Evolutionary conservation across 2,113 vertebrate genomes (phyloP).

Genomic region (Athene noctua): DNA sequence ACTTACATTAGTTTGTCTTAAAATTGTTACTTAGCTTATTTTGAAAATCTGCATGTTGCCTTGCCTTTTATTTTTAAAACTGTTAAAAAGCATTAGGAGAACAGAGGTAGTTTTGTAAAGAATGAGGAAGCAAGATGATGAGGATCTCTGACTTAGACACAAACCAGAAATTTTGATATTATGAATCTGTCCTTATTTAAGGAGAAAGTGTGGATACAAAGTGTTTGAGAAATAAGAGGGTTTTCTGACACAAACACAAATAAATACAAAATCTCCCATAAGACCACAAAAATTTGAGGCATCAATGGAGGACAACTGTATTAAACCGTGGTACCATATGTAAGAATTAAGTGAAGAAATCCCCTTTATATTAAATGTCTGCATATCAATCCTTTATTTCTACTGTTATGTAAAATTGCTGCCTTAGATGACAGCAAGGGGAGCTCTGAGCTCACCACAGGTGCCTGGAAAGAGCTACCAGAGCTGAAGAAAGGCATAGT

Average conservation of each 20-base stretch:
- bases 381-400: neutral
- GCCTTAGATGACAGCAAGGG: neutral
- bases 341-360: neutral
- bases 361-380: neutral
- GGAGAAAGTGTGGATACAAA: neutral
- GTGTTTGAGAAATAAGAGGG: neutral
- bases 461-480: neutral
- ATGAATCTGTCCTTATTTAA: neutral
- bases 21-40: neutral
- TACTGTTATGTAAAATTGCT: neutral
- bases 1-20: neutral
- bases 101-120: neutral
- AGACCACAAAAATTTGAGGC: neutral
- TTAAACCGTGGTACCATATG: neutral
- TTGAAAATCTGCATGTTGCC: neutral
- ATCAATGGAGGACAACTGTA: neutral
- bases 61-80: neutral
- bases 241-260: neutral
- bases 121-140: neutral
- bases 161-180: neutral
- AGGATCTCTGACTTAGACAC: neutral
- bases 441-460: neutral
- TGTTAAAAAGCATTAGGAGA: neutral
- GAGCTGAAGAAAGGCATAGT: neutral
- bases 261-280: neutral